phyloP scores from a whole-genome alignment of 2,888 invertebrate species.

The Euplexia lucipara region DNA sequence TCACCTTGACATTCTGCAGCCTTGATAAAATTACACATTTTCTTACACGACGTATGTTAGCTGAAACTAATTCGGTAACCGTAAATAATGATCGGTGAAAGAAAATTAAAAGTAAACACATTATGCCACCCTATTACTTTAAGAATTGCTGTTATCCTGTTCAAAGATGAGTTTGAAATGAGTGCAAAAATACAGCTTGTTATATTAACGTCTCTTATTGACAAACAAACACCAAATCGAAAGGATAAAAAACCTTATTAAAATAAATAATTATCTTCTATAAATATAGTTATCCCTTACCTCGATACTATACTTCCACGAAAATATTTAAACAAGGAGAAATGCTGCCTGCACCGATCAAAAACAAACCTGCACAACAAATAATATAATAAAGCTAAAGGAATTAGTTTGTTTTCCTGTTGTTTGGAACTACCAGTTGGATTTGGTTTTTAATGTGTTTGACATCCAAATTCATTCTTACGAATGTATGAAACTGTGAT shows the following conservation, averaged over 20 bases:
- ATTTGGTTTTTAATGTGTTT: no score
- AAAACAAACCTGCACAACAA: no score
- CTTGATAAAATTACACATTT: conserved; percentile 61
- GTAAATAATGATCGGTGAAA: conserved; percentile 20
- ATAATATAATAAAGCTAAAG: no score
- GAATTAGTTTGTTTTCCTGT: no score
- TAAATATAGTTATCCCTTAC: not conserved
- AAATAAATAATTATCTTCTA: no score
- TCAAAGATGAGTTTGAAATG: not conserved
- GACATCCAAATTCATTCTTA: no score
- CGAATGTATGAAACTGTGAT: no score
- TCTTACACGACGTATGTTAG: conserved; percentile 30
- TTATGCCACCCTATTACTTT: no score
- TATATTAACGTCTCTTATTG: not conserved
- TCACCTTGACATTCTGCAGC: conserved; percentile 55
- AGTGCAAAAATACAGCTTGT: not conserved
- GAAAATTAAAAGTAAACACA: not conserved
- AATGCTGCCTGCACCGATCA: not conserved
- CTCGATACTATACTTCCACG: not conserved
- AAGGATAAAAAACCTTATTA: no score
- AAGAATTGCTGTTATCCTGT: not conserved
- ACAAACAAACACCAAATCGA: not conserved
- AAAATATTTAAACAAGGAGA: not conserved
- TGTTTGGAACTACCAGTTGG: no score
- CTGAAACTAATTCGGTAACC: conserved; percentile 43